Evolutionary conservation across 2,113 vertebrate species (phyloP).

Genomic region (Speoplatyrhinus poulsoni): DNA sequence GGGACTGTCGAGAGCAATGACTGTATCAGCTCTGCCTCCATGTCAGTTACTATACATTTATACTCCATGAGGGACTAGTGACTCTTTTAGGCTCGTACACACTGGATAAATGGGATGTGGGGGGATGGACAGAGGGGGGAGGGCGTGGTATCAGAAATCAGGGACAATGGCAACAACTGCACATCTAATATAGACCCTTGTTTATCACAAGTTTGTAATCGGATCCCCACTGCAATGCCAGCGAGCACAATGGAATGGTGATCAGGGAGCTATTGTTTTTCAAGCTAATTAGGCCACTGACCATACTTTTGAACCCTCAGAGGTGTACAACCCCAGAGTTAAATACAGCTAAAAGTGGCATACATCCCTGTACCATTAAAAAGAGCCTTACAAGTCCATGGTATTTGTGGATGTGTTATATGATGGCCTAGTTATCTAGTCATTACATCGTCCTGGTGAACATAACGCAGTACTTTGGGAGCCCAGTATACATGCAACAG

Average conservation of each 20-base stretch:
- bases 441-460: slow-evolving; percentile 58
- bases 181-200: slow-evolving; percentile 81
- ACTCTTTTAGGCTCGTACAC: slow-evolving; percentile 59
- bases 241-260: slow-evolving; percentile 77
- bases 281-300: slow-evolving; percentile 78
- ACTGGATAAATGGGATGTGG: slow-evolving; percentile 54
- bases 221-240: slow-evolving; percentile 74
- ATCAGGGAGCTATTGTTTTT: slow-evolving; percentile 85
- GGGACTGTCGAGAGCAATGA: slow-evolving; percentile 61
- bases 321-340: slow-evolving; percentile 55
- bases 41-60: slow-evolving; percentile 75
- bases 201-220: slow-evolving; percentile 80
- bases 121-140: neutral
- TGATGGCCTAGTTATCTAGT: slow-evolving; percentile 68
- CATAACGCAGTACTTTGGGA: slow-evolving; percentile 41
- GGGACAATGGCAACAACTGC: slow-evolving; percentile 83
- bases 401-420: slow-evolving; percentile 71
- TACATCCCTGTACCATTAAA: slow-evolving; percentile 65
- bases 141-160: slow-evolving; percentile 75
- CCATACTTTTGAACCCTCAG: slow-evolving; percentile 64
- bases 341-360: slow-evolving; percentile 76
- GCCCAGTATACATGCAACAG: slow-evolving; percentile 48
- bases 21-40: slow-evolving; percentile 52
- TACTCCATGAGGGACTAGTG: slow-evolving; percentile 69
- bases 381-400: slow-evolving; percentile 80